These are phyloP conservation scores for Perca flavescens DNA, from an alignment of 2,113 vertebrate genomes.

Conservation along the genomic window DNA sequence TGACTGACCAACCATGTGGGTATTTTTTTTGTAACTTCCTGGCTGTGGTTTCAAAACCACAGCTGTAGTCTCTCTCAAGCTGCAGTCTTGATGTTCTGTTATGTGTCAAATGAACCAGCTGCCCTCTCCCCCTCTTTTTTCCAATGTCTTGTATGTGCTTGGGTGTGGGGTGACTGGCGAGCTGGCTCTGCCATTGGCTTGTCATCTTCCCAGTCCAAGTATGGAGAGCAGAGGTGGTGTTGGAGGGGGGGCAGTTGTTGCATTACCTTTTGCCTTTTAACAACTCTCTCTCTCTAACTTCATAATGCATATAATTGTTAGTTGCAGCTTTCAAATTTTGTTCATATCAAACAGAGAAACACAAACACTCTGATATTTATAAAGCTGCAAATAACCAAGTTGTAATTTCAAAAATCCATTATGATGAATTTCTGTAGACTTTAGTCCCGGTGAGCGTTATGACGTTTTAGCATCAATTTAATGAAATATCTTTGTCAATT, in stretches of 20 bases:
- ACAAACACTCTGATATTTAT: neutral
- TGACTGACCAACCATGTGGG: neutral
- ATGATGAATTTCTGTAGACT: neutral
- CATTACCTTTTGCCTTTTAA: conserved; percentile 89
- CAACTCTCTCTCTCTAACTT: conserved; percentile 61
- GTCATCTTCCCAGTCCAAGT: conserved; percentile 79
- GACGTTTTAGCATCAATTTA: neutral
- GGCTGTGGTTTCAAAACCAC: conserved; percentile 28
- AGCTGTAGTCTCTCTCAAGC: conserved; percentile 17
- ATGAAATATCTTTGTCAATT: neutral
- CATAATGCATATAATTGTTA: neutral
- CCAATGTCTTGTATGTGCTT: conserved; percentile 44
- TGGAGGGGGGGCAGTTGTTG: conserved; percentile 40
- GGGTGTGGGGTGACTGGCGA: conserved; percentile 84
- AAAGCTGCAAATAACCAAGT: neutral
- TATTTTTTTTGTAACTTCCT: conserved; percentile 37
- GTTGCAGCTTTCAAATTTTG: neutral
- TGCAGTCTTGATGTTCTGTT: conserved; percentile 51
- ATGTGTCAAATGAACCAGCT: conserved; percentile 66
- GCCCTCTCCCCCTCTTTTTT: conserved; percentile 40
- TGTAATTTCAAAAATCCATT: neutral
- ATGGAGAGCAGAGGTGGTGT: conserved; percentile 78
- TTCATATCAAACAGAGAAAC: neutral
- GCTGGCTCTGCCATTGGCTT: conserved; percentile 84
- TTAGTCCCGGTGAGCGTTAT: neutral